phyloP scores from a whole-genome alignment of 2,888 invertebrate genomes.

The Epistrophe grossulariae region DNA sequence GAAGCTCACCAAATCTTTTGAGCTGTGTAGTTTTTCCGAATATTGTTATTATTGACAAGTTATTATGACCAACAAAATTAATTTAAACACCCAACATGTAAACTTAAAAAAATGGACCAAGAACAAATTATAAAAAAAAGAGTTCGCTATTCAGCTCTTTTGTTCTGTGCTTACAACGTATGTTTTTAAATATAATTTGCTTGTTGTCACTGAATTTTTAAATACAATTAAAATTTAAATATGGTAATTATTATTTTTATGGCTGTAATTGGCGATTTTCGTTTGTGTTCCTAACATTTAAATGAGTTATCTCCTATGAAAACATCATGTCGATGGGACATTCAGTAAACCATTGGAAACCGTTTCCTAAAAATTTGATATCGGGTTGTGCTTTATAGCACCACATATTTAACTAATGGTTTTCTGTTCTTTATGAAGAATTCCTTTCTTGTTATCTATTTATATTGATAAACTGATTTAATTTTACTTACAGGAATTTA shows the following conservation, averaged over 20 bases:
- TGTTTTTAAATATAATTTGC: neutral
- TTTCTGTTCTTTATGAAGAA: neutral
- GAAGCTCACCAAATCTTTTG: no score
- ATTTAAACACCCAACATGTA: neutral
- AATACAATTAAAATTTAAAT: no score
- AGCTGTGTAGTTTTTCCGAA: no score
- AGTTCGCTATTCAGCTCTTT: slow-evolving; percentile 32
- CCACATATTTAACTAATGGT: neutral
- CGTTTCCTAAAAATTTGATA: no score
- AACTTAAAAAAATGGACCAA: neutral
- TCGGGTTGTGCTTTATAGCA: no score
- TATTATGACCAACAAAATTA: neutral
- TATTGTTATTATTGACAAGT: neutral
- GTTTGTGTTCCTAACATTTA: no score
- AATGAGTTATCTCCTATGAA: no score
- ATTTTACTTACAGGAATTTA: slow-evolving; percentile 2
- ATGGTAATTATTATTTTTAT: no score
- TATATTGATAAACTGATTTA: neutral
- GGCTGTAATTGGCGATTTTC: no score
- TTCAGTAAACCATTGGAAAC: no score
- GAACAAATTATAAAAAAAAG: neutral
- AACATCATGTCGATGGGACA: no score
- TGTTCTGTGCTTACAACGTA: neutral
- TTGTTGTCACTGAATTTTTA: neutral
- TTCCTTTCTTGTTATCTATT: neutral